Conservation (phyloP, 2,113 vertebrate genomes). For the Trichomycterus rosablanca region DNA sequence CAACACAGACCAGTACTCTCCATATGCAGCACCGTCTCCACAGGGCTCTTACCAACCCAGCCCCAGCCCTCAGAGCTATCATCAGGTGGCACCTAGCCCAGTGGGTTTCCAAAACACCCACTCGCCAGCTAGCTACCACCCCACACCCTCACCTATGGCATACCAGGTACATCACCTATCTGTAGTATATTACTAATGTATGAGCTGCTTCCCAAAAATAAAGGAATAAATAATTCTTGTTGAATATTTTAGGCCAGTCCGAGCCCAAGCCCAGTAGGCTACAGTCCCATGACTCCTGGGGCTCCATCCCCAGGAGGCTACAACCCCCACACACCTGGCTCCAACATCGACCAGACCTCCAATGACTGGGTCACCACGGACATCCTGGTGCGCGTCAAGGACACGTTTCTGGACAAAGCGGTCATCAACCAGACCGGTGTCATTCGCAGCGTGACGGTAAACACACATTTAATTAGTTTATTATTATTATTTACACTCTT, state of each 20-base stretch:
- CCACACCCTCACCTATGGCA: slow-evolving; percentile 89
- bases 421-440: slow-evolving; percentile 82
- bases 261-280: slow-evolving; percentile 88
- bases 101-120: slow-evolving; percentile 93
- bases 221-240: too few species aligned
- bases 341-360: slow-evolving; percentile 86
- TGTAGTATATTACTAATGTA: not conserved
- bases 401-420: slow-evolving; percentile 82
- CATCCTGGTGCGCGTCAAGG: slow-evolving; percentile 85
- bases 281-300: slow-evolving; percentile 92
- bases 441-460: slow-evolving; percentile 85
- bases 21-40: slow-evolving; percentile 84
- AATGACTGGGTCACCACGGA: slow-evolving; percentile 93
- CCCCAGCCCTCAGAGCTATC: slow-evolving; percentile 90
- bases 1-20: slow-evolving; percentile 92
- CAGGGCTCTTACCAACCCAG: slow-evolving; percentile 94
- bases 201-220: not conserved
- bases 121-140: slow-evolving; percentile 90
- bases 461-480: slow-evolving; percentile 34
- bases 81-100: slow-evolving; percentile 88
- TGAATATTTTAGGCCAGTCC: slow-evolving; percentile 76
- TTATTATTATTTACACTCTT: too few species aligned
- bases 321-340: slow-evolving; percentile 90
- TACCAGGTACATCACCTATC: slow-evolving; percentile 75
- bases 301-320: slow-evolving; percentile 90